Conservation (phyloP, 1,140 invertebrate species). For the Bombus fervidus region DNA sequence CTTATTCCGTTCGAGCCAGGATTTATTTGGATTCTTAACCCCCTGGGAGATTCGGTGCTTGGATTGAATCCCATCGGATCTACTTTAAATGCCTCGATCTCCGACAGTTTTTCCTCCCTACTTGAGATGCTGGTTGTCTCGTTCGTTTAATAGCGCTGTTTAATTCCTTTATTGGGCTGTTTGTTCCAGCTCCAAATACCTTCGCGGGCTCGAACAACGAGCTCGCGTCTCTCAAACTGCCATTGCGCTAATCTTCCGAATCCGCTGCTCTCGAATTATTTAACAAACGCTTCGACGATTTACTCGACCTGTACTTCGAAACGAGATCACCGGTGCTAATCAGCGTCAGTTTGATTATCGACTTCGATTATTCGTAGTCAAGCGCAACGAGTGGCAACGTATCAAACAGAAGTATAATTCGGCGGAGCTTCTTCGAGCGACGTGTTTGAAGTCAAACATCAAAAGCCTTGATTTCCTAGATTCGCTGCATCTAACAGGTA, state of each 20-base stretch:
- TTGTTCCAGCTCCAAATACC: constrained; percentile 13
- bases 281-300: not conserved
- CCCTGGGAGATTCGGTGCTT: not conserved
- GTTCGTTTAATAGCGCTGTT: constrained; percentile 33
- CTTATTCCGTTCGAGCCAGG: constrained; percentile 39
- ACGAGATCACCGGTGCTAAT: not conserved
- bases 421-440: not conserved
- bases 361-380: not conserved
- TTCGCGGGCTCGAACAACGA: not conserved
- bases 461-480: constrained; percentile 17
- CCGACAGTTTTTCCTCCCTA: not conserved
- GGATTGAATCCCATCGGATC: constrained; percentile 39
- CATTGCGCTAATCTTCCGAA: not conserved
- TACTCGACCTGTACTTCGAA: not conserved
- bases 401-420: constrained; percentile 1
- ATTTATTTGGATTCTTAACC: constrained; percentile 55
- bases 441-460: constrained; percentile 22
- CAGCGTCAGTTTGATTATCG: not conserved
- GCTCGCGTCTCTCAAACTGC: not conserved
- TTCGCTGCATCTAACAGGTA: constrained; percentile 12
- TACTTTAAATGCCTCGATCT: constrained; percentile 36
- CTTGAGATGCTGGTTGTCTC: not conserved
- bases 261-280: not conserved
- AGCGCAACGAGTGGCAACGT: too few relatives aligned
- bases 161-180: constrained; percentile 43